A percentile compares a stretch with the other conserved stretches of the same genome.
These are phyloP conservation scores for Smutsia gigantea DNA, from an alignment of 2,797 vertebrate species.

Conservation along the genomic window DNA sequence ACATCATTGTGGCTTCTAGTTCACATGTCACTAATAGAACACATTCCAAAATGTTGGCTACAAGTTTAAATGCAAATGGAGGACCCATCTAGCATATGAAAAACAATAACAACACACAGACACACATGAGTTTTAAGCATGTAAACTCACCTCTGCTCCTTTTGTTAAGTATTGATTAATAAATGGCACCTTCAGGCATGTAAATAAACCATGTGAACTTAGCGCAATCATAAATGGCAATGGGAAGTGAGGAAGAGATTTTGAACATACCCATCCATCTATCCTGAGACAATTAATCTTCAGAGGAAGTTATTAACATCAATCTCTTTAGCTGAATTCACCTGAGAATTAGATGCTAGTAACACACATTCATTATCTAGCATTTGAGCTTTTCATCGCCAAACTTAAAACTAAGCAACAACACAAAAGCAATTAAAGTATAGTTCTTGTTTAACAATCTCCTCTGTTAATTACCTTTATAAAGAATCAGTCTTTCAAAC, in stretches of 20 bases:
- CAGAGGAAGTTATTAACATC: conserved; percentile 53
- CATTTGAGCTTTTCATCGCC: conserved; percentile 38
- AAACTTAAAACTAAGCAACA: conserved; percentile 62
- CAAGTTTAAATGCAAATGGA: neutral
- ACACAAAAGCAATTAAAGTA: conserved; percentile 69
- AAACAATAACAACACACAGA: neutral
- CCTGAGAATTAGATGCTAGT: conserved; percentile 21
- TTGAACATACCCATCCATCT: conserved; percentile 16
- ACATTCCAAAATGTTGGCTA: neutral
- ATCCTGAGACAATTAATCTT: conserved; percentile 53
- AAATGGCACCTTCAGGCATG: neutral
- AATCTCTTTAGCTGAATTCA: conserved; percentile 50
- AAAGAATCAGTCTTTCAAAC: conserved; percentile 55
- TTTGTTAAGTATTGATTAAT: conserved; percentile 3
- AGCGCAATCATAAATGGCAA: neutral
- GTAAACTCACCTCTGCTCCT: neutral
- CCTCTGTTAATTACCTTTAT: conserved; percentile 68
- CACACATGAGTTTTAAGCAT: neutral
- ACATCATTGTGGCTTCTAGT: neutral
- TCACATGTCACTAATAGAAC: neutral
- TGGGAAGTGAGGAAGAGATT: neutral
- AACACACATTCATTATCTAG: conserved; percentile 48
- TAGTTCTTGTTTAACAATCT: conserved; percentile 58
- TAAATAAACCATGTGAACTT: conserved; percentile 36
- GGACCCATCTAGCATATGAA: neutral